Conservation (phyloP, 35 echinoderm and acorn worm genomes). For the Hemicentrotus pulcherrimus region DNA sequence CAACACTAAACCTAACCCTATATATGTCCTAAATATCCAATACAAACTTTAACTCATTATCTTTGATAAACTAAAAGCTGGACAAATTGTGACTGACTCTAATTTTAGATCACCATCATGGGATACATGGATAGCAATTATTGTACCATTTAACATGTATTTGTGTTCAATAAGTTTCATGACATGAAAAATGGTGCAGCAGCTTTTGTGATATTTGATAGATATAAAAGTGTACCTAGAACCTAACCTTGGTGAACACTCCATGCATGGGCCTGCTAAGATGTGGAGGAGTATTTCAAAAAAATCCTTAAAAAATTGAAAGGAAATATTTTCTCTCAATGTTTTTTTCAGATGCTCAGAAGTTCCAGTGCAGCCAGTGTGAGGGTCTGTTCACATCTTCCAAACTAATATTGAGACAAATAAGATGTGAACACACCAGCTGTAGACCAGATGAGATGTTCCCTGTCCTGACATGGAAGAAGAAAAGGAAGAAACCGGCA, state of each 20-base stretch:
- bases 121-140: neutral
- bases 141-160: neutral
- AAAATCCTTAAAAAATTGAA: neutral
- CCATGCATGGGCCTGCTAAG: neutral
- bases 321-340: neutral
- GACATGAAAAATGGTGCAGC: neutral
- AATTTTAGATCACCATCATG: neutral
- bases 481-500: neutral
- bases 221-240: neutral
- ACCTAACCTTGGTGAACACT: neutral
- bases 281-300: neutral
- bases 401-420: neutral
- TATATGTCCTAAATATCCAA: neutral
- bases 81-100: neutral
- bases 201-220: neutral
- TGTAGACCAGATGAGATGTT: neutral
- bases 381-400: neutral
- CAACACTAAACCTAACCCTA: neutral
- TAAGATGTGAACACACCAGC: constrained; percentile 15
- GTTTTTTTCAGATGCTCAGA: neutral
- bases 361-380: neutral
- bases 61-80: neutral
- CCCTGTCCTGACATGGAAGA: neutral
- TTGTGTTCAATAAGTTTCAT: neutral
- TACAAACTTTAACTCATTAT: neutral